These are phyloP conservation scores for Hypercompe scribonia DNA, from an alignment of 2,888 invertebrate species.

Conservation along the genomic window DNA sequence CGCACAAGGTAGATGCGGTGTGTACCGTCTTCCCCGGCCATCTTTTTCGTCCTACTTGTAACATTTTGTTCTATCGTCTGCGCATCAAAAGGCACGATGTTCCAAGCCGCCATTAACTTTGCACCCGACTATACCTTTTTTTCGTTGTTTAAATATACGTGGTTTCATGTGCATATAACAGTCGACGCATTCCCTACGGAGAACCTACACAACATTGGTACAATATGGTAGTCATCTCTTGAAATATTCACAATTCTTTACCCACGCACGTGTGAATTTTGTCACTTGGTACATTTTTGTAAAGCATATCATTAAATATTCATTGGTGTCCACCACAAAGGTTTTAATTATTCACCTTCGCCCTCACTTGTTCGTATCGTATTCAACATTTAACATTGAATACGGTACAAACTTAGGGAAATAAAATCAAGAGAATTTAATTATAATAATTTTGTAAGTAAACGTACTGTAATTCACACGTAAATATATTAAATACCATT, in stretches of 20 bases:
- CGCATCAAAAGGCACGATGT: no score
- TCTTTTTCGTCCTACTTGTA: no score
- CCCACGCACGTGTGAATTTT: slow-evolving; percentile 4
- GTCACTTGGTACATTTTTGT: slow-evolving; percentile 10
- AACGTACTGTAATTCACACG: background rate
- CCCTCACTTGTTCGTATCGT: no score
- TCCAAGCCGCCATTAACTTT: no score
- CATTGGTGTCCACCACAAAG: background rate
- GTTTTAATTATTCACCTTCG: slow-evolving; percentile 2
- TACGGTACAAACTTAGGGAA: background rate
- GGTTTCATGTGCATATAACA: background rate
- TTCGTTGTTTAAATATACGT: background rate
- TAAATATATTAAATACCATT: background rate
- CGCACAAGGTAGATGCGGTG: no score
- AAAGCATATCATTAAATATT: background rate
- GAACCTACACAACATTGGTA: background rate
- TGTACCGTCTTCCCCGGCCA: no score
- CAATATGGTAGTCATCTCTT: background rate
- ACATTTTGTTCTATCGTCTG: no score
- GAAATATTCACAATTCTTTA: slow-evolving; percentile 4
- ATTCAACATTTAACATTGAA: background rate
- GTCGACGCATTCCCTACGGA: background rate
- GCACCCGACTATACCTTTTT: no score
- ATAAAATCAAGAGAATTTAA: background rate
- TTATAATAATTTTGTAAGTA: background rate